These are phyloP conservation scores for Salarias fasciatus DNA, from an alignment of 2,797 vertebrate genomes.

Conservation along the genomic window DNA sequence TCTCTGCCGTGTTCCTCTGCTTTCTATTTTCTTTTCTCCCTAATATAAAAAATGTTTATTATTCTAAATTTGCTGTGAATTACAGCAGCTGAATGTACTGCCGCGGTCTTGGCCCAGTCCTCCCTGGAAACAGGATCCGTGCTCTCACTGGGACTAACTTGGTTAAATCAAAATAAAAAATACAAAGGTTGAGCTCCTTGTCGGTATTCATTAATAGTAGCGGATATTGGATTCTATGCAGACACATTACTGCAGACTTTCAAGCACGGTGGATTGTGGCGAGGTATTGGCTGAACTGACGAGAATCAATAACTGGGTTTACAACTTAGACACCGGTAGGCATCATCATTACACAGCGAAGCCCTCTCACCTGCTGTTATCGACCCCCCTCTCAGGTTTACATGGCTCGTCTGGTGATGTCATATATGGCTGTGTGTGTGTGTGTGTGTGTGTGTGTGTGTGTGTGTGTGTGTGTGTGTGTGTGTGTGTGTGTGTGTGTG, in stretches of 20 bases:
- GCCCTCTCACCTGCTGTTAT: conserved; percentile 81
- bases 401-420: conserved; percentile 74
- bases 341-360: conserved; percentile 77
- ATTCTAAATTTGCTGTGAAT: conserved; percentile 56
- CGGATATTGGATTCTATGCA: conserved; percentile 68
- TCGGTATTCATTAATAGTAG: conserved; percentile 69
- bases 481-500: conserved; percentile 32
- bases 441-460: conserved; percentile 5
- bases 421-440: conserved; percentile 57
- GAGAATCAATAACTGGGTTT: conserved; percentile 81
- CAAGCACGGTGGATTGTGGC: conserved; percentile 58
- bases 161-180: conserved; percentile 65
- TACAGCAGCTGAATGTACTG: conserved; percentile 45
- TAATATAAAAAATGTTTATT: conserved; percentile 58
- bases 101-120: conserved; percentile 41
- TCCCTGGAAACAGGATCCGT: conserved; percentile 59
- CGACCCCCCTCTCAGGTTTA: conserved; percentile 70
- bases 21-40: conserved; percentile 29
- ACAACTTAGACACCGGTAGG: conserved; percentile 80
- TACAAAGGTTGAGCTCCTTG: conserved; percentile 66
- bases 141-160: conserved; percentile 59
- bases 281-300: conserved; percentile 72
- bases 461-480: too few species aligned
- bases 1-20: conserved; percentile 24
- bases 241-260: conserved; percentile 70